Evolutionary conservation across 2,113 vertebrate genomes (phyloP), one percentile per base, ranked within the genome.

Genomic region (Symphodus melops): DNA sequence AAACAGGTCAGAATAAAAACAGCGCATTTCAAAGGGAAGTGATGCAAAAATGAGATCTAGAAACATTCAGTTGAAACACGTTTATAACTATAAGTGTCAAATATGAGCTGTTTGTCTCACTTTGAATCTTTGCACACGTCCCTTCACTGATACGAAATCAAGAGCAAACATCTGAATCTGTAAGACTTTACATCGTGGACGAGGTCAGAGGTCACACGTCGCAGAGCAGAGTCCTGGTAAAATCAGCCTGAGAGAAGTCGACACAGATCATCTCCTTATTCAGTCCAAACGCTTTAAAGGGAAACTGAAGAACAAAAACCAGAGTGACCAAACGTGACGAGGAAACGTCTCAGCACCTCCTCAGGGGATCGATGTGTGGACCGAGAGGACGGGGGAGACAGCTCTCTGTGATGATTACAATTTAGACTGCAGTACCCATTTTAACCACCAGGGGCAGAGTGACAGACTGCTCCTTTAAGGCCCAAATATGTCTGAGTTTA

Each of bases 221-320:
- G 16, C 58, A 52, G 44, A n/a, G 53, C 63, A 56, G 21, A 1
- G 36, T 20, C 53, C 39, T 25, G 61, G 52, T 67, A 44, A 69
- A 68, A 41, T 54, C 52, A 11, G 67, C 39, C 67, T 46, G 4
- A 53, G 63, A 67, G 71, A 80, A 77, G 28, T 57, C 1, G 16
- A 39, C 63, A 78, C 57, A 59, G 44, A 46, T 69, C 8, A 56
- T 36, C 20, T 77, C 9, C 16, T 17, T 49, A 23, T n/a, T 56
- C 28, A 48, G 17, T 65, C 37, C 5, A 65, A 65, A 33, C 56
- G n/a, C 17, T 59, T 89, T 90, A 90, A 86, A 90, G 86, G 86
- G 81, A 68, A 19, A 56, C 19, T 86, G 76, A 76, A 68, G 28
- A 59, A 72, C 56, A 53, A 64, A 74, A 71, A 62, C n/a, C 70